Base-by-base conservation (phyloP, 2,113 vertebrate species). In the Channa maculata region DNA sequence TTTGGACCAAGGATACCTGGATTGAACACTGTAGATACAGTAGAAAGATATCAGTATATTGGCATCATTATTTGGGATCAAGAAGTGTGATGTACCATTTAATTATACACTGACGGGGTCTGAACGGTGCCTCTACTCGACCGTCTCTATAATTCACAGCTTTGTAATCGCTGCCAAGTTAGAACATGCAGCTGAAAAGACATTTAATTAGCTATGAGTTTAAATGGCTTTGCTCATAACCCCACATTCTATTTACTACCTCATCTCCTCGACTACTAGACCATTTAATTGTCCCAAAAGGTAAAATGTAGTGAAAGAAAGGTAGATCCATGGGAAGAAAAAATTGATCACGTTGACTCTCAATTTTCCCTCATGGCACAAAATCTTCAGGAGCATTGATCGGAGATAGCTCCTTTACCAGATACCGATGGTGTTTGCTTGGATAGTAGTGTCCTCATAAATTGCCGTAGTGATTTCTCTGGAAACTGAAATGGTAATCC, bases 401-500 rank as follows among this genome's bases (percentile, higher is more conserved):
- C 15, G 36, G 51, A 77, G 53, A 77, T 65, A 38, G 75, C 59
- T 83, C 57, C 69, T 87, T 71, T 51, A 80, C 74, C 71, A 82
- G 74, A 83, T 81, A 83, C 78, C 34, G 15, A 77, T 75, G 59
- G 61, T 39, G 44, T 84, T 82, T 62, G 77, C 88, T 87, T 86
- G 71, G 82, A 70, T 71, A 87, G 80, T 57, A 58, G 65, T 85
- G 80, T 86, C 75, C 76, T 89, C 89, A 88, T 93, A 89, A 91
- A 86, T 92, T 33, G 39, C 59, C 49, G 8, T 91, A 92, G 92
- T 87, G 91, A 91, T 90, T 91, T 91, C 54, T 73, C 52, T 59
- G 65, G 82, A 88, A 87, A 76, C 64, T 83, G 78, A 90, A 89
- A 89, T 90, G 68, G 82, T 86, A 90, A 92, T 92, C 82, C 82